Conservation (phyloP, 2,888 invertebrate genomes). For the Cheilosia urbana region DNA sequence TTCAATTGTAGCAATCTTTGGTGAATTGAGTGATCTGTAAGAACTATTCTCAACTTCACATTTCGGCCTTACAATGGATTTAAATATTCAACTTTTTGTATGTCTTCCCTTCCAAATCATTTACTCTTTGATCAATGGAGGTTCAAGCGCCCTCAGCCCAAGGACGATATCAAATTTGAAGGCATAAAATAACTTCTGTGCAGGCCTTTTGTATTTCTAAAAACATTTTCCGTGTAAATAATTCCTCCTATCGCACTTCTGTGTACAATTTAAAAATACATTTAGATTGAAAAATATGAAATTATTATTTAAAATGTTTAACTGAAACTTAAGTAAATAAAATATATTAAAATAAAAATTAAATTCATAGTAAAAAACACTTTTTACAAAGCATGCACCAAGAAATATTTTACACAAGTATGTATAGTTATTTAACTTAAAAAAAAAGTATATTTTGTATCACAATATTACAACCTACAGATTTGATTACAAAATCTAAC, state of each 20-base stretch:
- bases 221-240: not conserved
- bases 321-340: conserved; percentile 39
- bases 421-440: conserved; percentile 15
- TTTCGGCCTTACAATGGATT: no score
- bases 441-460: not conserved
- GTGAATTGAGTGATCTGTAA: no score
- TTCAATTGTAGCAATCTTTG: no score
- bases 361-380: conserved; percentile 39
- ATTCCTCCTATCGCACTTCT: conserved; percentile 41
- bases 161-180: no score
- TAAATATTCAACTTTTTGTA: no score
- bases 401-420: conserved; percentile 33
- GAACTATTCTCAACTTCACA: no score
- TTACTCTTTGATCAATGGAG: no score
- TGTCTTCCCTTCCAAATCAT: no score
- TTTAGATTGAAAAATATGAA: conserved; percentile 43
- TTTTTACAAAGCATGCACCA: conserved; percentile 51
- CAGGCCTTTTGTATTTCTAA: no score
- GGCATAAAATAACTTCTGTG: no score
- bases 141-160: no score
- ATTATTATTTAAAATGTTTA: conserved; percentile 24
- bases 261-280: conserved; percentile 30
- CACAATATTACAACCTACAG: conserved; percentile 38
- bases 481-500: conserved; percentile 13
- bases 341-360: conserved; percentile 24